Percentiles rank a stretch among this genome's conserved stretches.
These are phyloP conservation scores for Orius insidiosus DNA, from an alignment of 1,140 invertebrate genomes.

Conservation along the genomic window DNA sequence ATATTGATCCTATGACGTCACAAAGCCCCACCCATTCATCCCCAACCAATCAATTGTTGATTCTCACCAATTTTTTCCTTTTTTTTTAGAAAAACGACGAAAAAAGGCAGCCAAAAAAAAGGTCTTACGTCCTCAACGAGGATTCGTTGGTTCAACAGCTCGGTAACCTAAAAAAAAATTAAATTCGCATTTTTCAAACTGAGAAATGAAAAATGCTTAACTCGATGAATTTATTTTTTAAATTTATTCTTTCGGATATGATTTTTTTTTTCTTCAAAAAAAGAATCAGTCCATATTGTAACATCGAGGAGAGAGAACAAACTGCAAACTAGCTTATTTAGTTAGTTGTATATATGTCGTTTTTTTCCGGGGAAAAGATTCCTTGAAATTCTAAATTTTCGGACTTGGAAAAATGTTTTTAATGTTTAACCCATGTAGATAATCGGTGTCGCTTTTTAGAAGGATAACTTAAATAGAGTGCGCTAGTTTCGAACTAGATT, in stretches of 20 bases:
- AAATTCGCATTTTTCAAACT: constrained; percentile 1
- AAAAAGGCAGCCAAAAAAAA: constrained; percentile 13
- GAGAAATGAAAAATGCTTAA: background rate
- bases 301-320: constrained; percentile 11
- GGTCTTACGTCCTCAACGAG: constrained; percentile 18
- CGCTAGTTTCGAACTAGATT: too few species aligned
- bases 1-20: background rate
- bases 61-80: too few species aligned
- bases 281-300: constrained; percentile 1
- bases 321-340: constrained; percentile 8
- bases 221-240: background rate
- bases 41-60: too few species aligned
- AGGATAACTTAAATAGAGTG: too few species aligned
- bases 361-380: too few species aligned
- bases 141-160: constrained; percentile 17
- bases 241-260: background rate
- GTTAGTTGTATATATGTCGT: constrained; percentile 4
- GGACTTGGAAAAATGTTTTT: too few species aligned
- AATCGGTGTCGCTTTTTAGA: too few species aligned
- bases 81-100: constrained; percentile 10
- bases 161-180: constrained; percentile 16
- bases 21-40: background rate
- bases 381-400: too few species aligned
- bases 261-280: background rate
- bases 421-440: too few species aligned